Evolutionary conservation across 2,888 invertebrate species (phyloP).

Genomic region (Sphecodes monilicornis): DNA sequence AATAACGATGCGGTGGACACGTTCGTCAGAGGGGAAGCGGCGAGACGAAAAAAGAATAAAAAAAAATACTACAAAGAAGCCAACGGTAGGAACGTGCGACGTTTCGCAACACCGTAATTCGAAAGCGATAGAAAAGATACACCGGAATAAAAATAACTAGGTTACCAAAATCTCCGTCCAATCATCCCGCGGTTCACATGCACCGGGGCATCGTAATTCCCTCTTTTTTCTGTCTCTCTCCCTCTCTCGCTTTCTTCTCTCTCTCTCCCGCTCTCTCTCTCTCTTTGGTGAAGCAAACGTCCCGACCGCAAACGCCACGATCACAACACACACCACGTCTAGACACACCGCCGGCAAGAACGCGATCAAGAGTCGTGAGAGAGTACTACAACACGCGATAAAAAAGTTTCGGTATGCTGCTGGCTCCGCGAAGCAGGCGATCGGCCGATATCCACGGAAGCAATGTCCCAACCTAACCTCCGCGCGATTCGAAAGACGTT

Average conservation of each 20-base stretch:
- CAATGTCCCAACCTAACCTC: constrained; percentile 76
- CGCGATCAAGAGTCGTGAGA: constrained; percentile 38
- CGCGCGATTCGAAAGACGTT: constrained; percentile 58
- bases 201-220: constrained; percentile 59
- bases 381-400: constrained; percentile 35
- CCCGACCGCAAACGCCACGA: constrained; percentile 46
- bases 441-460: constrained; percentile 72
- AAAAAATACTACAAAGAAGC: constrained; percentile 33
- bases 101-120: constrained; percentile 49
- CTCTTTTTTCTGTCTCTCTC: constrained; percentile 15
- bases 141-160: constrained; percentile 52
- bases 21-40: not conserved
- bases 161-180: constrained; percentile 60
- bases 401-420: constrained; percentile 44
- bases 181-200: constrained; percentile 48
- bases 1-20: constrained; percentile 40
- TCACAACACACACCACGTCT: constrained; percentile 49
- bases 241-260: constrained; percentile 8
- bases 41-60: not conserved
- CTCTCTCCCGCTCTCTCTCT: not conserved
- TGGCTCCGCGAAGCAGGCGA: constrained; percentile 41
- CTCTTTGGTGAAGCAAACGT: constrained; percentile 13
- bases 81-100: constrained; percentile 2
- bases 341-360: constrained; percentile 42
- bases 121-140: constrained; percentile 50